These are phyloP conservation scores for Luperina nickerlii DNA, from an alignment of 2,888 invertebrate genomes.

Conservation along the genomic window DNA sequence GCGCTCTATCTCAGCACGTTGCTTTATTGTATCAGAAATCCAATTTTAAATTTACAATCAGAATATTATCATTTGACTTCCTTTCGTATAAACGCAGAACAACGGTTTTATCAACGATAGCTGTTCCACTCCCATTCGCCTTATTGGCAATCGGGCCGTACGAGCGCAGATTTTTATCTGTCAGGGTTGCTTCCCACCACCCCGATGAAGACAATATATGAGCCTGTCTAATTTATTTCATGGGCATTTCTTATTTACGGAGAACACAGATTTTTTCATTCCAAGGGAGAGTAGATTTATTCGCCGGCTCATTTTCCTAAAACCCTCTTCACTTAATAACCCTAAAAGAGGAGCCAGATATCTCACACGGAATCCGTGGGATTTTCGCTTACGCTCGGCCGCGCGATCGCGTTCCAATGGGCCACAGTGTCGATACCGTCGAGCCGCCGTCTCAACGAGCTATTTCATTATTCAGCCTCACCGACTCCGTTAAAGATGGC, in stretches of 20 bases:
- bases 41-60: slow-evolving; percentile 63
- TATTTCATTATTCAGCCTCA: slow-evolving; percentile 88
- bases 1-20: slow-evolving; percentile 26
- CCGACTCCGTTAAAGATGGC: slow-evolving; percentile 82
- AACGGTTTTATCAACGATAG: slow-evolving; percentile 77
- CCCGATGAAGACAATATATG: slow-evolving; percentile 85
- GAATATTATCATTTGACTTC: slow-evolving; percentile 64
- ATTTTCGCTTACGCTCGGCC: slow-evolving; percentile 82
- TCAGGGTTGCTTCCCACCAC: slow-evolving; percentile 71
- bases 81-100: slow-evolving; percentile 73
- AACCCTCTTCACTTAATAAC: slow-evolving; percentile 89
- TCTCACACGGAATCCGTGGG: slow-evolving; percentile 87
- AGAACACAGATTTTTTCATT: slow-evolving; percentile 81
- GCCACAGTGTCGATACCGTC: slow-evolving; percentile 80
- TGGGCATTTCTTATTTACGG: slow-evolving; percentile 82
- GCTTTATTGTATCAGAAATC: slow-evolving; percentile 57
- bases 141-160: slow-evolving; percentile 84
- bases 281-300: slow-evolving; percentile 82
- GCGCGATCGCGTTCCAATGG: slow-evolving; percentile 79
- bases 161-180: slow-evolving; percentile 78
- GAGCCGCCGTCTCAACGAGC: slow-evolving; percentile 82
- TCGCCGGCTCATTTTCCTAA: slow-evolving; percentile 86
- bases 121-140: slow-evolving; percentile 80
- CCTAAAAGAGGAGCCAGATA: slow-evolving; percentile 86
- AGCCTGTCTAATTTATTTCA: slow-evolving; percentile 84